Percentiles rank a stretch among this genome's conserved stretches.
phyloP scores from a whole-genome alignment of 2,113 vertebrate genomes.

The Periophthalmodon schlosseri region DNA sequence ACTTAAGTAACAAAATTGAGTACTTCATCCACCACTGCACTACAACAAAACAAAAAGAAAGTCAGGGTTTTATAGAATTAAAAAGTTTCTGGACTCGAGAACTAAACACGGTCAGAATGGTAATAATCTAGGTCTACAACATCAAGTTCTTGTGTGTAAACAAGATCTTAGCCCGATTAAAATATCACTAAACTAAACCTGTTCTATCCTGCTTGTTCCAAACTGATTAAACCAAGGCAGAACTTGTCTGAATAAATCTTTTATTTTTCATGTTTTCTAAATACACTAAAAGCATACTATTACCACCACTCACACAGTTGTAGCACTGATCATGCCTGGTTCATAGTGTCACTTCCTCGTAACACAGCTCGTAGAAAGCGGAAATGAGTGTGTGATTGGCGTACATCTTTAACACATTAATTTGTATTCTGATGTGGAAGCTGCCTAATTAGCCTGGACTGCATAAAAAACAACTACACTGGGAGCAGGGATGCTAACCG shows the following conservation, averaged over 20 bases:
- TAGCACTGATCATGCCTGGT: background rate
- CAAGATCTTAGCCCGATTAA: no score
- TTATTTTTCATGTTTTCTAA: background rate
- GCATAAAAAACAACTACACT: conserved; percentile 48
- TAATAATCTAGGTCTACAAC: no score
- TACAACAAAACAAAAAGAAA: no score
- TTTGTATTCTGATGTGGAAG: conserved; percentile 46
- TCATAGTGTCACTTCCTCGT: conserved; percentile 20
- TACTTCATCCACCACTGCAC: no score
- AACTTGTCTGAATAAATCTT: background rate
- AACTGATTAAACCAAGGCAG: background rate
- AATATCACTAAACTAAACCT: no score
- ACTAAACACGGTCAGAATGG: no score
- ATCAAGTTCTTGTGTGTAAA: no score
- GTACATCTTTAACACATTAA: conserved; percentile 52
- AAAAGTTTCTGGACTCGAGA: no score
- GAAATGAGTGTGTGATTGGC: conserved; percentile 52
- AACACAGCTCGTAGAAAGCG: conserved; percentile 14
- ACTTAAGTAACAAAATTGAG: no score
- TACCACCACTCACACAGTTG: background rate
- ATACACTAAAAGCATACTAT: background rate
- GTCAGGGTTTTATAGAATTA: no score
- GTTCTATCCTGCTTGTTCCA: no score
- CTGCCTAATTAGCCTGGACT: conserved; percentile 57
- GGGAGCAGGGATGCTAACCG: conserved; percentile 32